Evolutionary conservation across 2,797 vertebrate species (phyloP), one percentile per base, ranked within the genome.

Genomic region (Hydrolagus colliei): DNA sequence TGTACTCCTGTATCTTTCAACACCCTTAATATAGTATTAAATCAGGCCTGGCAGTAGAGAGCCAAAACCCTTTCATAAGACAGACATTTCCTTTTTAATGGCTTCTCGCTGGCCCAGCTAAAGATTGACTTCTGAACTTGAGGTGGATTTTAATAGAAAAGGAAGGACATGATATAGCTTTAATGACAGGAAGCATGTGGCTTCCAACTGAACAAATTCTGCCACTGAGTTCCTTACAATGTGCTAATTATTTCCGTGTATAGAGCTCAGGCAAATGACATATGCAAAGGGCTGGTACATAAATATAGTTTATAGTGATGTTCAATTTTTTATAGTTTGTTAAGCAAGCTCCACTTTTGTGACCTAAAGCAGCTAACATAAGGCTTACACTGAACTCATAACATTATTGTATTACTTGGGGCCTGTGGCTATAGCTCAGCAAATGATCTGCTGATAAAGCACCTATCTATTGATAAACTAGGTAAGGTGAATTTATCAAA

Each of bases 141-240:
- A 90, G 92, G 91, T 88, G 92, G 93, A 92, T 93, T 94, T 95
- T 95, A 95, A 95, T 94, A 94, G 94, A 93, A 94, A 93, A 94
- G 93, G 93, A 94, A 95, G 94, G 93, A 94, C 94, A 94, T 94
- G 93, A 94, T 94, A 93, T 91, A 92, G 93, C 93, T 95, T 95
- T 95, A 95, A 95, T 94, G 93, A 94, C 94, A 95, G 94, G 94
- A 95, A 95, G 92, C 93, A 90, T 91, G 92, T 88, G 91, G 92
- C 91, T 94, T 94, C 92, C 93, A 95, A 94, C 93, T 95, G 94
- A 95, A 95, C 93, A 95, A 94, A 95, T 95, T 93, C 94, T 93
- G 94, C 94, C 93, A 92, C 92, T 93, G 90, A 88, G 93, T 94
- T 93, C 92, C 93, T 93, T 93, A 92, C 92, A 93, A 91, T 92